phyloP scores from a whole-genome alignment of 2,797 vertebrate species.

The Thalassophryne amazonica region DNA sequence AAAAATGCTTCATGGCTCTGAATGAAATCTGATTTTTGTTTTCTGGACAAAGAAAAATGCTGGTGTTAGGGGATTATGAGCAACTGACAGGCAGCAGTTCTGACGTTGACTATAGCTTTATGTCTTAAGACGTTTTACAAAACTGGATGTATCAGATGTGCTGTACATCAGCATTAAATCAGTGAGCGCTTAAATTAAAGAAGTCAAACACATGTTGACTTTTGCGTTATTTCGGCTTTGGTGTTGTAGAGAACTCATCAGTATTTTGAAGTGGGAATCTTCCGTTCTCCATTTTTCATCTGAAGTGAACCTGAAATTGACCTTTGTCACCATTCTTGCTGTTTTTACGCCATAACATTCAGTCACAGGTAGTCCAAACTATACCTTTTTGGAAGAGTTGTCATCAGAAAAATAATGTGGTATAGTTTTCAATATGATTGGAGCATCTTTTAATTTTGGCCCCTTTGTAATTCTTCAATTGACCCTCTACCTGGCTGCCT shows the following conservation, averaged over 20 bases:
- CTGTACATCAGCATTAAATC: conserved; percentile 56
- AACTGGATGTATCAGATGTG: conserved; percentile 54
- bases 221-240: conserved; percentile 36
- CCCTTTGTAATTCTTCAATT: too few species aligned
- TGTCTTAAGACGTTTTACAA: conserved; percentile 65
- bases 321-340: too few species aligned
- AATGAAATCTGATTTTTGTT: conserved; percentile 44
- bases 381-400: too few species aligned
- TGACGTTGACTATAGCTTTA: conserved; percentile 46
- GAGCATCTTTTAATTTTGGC: too few species aligned
- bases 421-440: too few species aligned
- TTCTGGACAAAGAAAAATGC: too few species aligned
- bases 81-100: conserved; percentile 28
- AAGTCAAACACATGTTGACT: conserved; percentile 39
- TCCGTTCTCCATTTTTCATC: conserved; percentile 4
- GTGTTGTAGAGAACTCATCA: conserved; percentile 30
- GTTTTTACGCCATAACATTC: too few species aligned
- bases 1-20: conserved; percentile 53
- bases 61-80: too few species aligned
- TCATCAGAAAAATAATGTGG: too few species aligned
- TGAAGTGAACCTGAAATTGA: too few species aligned
- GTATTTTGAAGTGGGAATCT: conserved; percentile 30
- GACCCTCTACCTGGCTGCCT: too few species aligned
- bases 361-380: too few species aligned
- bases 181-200: conserved; percentile 64